Base-by-base conservation (phyloP, 2,888 invertebrate genomes). In the Ectemnius continuus region DNA sequence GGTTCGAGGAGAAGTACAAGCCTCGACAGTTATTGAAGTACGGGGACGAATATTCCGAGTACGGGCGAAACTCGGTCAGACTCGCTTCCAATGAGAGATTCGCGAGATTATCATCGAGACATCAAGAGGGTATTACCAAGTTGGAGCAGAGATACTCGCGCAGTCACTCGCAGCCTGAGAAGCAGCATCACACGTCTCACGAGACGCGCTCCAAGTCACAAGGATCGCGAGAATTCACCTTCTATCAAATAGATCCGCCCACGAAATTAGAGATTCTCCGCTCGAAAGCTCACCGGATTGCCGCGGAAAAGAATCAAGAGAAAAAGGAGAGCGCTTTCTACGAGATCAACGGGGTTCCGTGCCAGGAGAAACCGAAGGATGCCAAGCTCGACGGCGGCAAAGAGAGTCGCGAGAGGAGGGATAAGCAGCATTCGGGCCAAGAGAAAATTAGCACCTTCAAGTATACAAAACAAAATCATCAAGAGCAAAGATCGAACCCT, bases 201-300 rank as follows among this genome's bases (percentile, higher is more conserved):
- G 90, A 90, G 71, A 69, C 83, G 2, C 82, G 90, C 58, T 89
- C 90, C 2, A 89, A 88, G 77, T 89, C 89, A 4, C 90, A 90
- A 71, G 88, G 90, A 48, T 84, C 87, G 16, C 83, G 86, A 13
- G 88, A 89, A 70, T 71, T 88, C 67, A 87, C 85, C 48, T 84
- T 87, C 69, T 89, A 89, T 71, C 87, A 90, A 73, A 88, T 89
- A 56, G 89, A 90, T 73, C 83, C 86, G 8, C 86, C 87, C 16
- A 72, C 80, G 20, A 86, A 84, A 73, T 68, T 82, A 64, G 86
- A 87, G 56, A 86, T 76, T 74, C 58, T 60, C 8, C 76, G 68
- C 46, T 70, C 75, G 60, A 90, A 88, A 68, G 79, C 80, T 66
- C 85, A 88, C 75, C 85, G 85, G 56, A 67, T 79, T 5, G 66